Base-by-base conservation (phyloP, 2,888 invertebrate genomes). In the Agrotis ipsilon region DNA sequence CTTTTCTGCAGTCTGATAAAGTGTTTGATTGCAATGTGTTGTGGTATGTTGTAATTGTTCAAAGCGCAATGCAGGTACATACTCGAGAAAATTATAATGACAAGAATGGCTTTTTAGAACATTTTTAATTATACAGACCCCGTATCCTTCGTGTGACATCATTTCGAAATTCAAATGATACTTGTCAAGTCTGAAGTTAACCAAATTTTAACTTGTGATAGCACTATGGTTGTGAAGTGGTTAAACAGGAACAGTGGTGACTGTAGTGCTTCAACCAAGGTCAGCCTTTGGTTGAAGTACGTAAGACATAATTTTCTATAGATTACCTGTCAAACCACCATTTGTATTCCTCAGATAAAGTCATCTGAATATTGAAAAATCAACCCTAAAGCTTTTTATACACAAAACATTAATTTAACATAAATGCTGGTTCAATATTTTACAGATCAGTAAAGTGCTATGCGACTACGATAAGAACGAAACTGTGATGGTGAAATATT, bases 1-100 rank as follows among this genome's bases (percentile, higher is more conserved):
- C 1, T 45, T 46, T 3, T 19, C 18, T 54, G 16, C 19, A 48
- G 9, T 27, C 0, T 0, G 11, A 1, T 1, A 16, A 21, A 66
- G 13, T 43, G 6, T 16, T 48, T 4, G 3, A 19, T 18, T 24
- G 18, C 9, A 5, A 24, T 3, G 19, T 62, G 19, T 43, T 51
- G 13, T 6, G 11, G 39, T n/a, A 69, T 39, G 54, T 45, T 58
- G n/a, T 60, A 19, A 19, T 24, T 57, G 4, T 65, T 74, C n/a
- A 65, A 74, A 72, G 66, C 75, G 49, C 75, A 72, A 74, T 72
- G 55, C 75, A 72, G 75, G 75, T 66, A 45, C n/a, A 45, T 43
- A 14, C n/a, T 19, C 32, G 16, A 45, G 14, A 19, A 11, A 11
- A 39, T 39, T 39, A 46, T 21, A 46, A 4, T 72, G 32, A 39